Percentiles rank a stretch among this genome's conserved stretches.
These are phyloP conservation scores for Typhlichthys subterraneus DNA, from an alignment of 2,797 vertebrate species.

Conservation along the genomic window DNA sequence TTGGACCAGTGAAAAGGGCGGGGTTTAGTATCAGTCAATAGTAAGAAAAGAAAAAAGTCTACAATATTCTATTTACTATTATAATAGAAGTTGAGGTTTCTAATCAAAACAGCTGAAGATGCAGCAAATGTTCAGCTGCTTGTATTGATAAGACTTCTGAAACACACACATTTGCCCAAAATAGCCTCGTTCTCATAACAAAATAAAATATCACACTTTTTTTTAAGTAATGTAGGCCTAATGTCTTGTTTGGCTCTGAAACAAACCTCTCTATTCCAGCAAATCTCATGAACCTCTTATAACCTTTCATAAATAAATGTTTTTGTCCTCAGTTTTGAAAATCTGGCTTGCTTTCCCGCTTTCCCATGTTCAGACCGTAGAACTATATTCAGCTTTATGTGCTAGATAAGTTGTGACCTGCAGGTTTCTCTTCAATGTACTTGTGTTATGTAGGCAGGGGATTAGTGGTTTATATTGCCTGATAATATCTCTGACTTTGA, in stretches of 20 bases:
- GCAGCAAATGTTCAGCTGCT: too few species aligned
- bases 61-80: too few species aligned
- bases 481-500: slow-evolving; percentile 55
- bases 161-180: slow-evolving; percentile 31
- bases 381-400: slow-evolving; percentile 42
- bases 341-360: slow-evolving; percentile 37
- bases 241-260: slow-evolving; percentile 58
- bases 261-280: slow-evolving; percentile 60
- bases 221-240: slow-evolving; percentile 49
- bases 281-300: slow-evolving; percentile 69
- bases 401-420: slow-evolving; percentile 51
- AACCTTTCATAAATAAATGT: slow-evolving; percentile 62
- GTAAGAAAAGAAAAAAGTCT: too few species aligned
- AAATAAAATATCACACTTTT: slow-evolving; percentile 54
- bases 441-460: slow-evolving; percentile 55
- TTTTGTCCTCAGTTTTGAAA: slow-evolving; percentile 25
- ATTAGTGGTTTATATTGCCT: slow-evolving; percentile 61
- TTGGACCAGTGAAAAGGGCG: too few species aligned
- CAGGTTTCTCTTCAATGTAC: slow-evolving; percentile 56
- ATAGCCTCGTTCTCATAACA: slow-evolving; percentile 39
- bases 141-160: neutral
- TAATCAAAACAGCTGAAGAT: too few species aligned
- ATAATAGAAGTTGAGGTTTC: too few species aligned
- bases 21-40: too few species aligned
- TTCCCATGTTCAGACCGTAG: slow-evolving; percentile 24